Base-by-base conservation (phyloP, 2,797 vertebrate species). In the Poecilia picta region DNA sequence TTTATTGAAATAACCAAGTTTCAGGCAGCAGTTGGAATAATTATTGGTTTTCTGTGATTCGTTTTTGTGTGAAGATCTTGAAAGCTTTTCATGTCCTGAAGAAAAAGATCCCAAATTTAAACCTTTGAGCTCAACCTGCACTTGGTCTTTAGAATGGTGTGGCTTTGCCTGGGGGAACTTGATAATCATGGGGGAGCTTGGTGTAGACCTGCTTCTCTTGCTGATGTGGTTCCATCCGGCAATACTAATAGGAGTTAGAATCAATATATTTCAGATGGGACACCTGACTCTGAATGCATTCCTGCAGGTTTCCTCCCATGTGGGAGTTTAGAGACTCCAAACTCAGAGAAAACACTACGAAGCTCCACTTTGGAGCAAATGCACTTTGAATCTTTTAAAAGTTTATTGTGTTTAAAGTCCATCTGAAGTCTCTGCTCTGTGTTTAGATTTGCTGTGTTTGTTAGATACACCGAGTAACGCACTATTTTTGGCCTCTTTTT, bases 401-500 rank as follows among this genome's bases (percentile, higher is more conserved):
- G 2, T 41, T 49, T 51, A 10, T 47, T 36, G 20, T 31, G 25
- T 64, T 31, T 23, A 28, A 57, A 28, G n/a, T 75, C 15, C 18
- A 12, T 64, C 5, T n/a, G 51, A 55, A 81, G 25, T 39, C 20
- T 45, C 20, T 51, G 62, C 57, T 72, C 36, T 55, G 39, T 11
- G 2, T 49, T n/a, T 36, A 66, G 11, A 36, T 33, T 16, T 57
- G 23, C n/a, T 59, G 16, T 41, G 62, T 62, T 62, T 43, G 10
- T 11, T 28, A 28, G 10, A 71, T 49, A 36, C n/a, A 46, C 68
- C 76, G 28, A 57, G 47, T 43, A 39, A 81, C 43, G 10, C 47
- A 7, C 5, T 4, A 72, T 74, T 78, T 28, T 85, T 55, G 59
- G 5, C 57, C 41, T 80, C 12, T 72, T 62, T 8, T 51, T 76